phyloP scores from a whole-genome alignment of 2,888 invertebrate species.

The Poecilobothrus nobilitatus region DNA sequence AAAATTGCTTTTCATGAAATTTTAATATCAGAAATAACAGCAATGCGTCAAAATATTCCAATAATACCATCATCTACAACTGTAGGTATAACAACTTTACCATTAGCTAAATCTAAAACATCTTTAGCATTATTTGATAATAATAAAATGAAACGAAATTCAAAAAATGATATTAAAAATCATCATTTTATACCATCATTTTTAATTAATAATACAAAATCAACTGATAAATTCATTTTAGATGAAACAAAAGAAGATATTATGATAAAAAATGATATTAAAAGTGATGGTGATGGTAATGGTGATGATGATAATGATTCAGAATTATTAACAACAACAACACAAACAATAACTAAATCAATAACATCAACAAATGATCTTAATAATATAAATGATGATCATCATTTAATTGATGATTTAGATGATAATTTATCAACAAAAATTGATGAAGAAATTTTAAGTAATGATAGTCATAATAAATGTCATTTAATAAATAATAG shows the following conservation, averaged over 20 bases:
- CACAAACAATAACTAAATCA: background rate
- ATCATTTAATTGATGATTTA: background rate
- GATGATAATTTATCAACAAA: conserved; percentile 9
- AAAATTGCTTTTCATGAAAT: conserved; percentile 52
- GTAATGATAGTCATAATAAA: conserved; percentile 27
- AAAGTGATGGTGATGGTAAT: conserved; percentile 12
- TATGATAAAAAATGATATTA: background rate
- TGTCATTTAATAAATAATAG: conserved; percentile 28
- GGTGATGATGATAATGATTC: background rate
- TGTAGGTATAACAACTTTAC: conserved; percentile 8
- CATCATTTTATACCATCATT: conserved; percentile 20
- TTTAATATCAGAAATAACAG: conserved; percentile 60
- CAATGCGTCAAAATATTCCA: conserved; percentile 46
- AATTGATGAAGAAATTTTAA: conserved; percentile 9
- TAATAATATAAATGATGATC: background rate
- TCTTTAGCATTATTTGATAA: background rate
- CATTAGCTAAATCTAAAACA: conserved; percentile 5
- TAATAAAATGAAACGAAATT: conserved; percentile 19
- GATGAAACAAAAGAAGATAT: too few relatives aligned
- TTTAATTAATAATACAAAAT: conserved; percentile 14
- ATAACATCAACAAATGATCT: background rate
- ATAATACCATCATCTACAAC: background rate
- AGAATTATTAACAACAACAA: too few relatives aligned
- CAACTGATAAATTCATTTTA: background rate
- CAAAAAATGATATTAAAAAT: conserved; percentile 7